Evolutionary conservation across 35 echinoderm and acorn worm species (phyloP).

Genomic region (Ophiothrix spiculata): DNA sequence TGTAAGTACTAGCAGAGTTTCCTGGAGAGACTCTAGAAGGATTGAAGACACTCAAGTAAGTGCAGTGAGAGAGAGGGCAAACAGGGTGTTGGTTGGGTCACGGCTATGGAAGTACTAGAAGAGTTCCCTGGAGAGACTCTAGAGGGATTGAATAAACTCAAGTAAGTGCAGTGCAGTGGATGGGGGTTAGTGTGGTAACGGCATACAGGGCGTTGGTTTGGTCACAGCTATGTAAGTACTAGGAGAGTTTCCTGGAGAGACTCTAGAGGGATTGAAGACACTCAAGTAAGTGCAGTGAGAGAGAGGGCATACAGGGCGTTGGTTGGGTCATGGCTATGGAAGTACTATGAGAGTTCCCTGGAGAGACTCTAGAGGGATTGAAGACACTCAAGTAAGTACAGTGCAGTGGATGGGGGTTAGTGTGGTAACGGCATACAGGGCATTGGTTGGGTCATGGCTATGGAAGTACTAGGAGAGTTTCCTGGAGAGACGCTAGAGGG

Average conservation of each 20-base stretch:
- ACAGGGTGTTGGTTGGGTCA: slow-evolving; percentile 63
- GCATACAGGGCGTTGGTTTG: slow-evolving; percentile 65
- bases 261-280: slow-evolving; percentile 50
- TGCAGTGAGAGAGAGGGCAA: slow-evolving; percentile 38
- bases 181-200: slow-evolving; percentile 32
- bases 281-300: slow-evolving; percentile 96
- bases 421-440: too few relatives aligned
- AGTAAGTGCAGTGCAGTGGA: too few relatives aligned
- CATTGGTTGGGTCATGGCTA: too few relatives aligned
- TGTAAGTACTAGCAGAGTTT: too few relatives aligned
- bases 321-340: slow-evolving; percentile 84
- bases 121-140: slow-evolving; percentile 81
- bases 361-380: slow-evolving; percentile 59
- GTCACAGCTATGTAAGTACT: slow-evolving; percentile 81
- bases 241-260: slow-evolving; percentile 72
- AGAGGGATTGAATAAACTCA: slow-evolving; percentile 65
- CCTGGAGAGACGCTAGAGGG: too few relatives aligned
- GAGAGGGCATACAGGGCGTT: slow-evolving; percentile 63
- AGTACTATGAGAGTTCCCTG: slow-evolving; percentile 70
- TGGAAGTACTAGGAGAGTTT: too few relatives aligned
- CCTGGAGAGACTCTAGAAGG: too few relatives aligned
- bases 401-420: too few relatives aligned
- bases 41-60: too few relatives aligned
- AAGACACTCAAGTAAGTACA: slow-evolving; percentile 80
- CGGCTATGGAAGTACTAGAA: slow-evolving; percentile 73